Evolutionary conservation across 2,113 vertebrate species (phyloP).

Genomic region (Neodon shergylaensis): DNA sequence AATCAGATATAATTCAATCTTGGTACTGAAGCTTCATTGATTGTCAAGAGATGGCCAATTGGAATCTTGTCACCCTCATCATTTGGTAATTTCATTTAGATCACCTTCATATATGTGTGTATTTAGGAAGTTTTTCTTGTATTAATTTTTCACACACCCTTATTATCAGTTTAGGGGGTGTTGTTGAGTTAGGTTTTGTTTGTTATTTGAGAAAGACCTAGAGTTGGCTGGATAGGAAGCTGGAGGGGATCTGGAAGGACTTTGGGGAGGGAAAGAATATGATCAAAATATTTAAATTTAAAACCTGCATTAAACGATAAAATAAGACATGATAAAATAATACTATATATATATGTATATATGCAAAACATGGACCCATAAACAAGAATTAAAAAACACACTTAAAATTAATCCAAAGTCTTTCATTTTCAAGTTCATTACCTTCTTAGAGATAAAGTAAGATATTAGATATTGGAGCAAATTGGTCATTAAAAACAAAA

Average conservation of each 20-base stretch:
- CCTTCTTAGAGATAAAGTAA: not conserved
- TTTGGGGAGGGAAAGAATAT: not conserved
- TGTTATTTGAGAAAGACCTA: not conserved
- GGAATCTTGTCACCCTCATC: too few species aligned
- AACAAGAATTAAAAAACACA: not conserved
- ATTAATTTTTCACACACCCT: too few species aligned
- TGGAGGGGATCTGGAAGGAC: not conserved
- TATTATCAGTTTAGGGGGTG: not conserved
- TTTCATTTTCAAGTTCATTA: conserved; percentile 11
- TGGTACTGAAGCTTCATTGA: too few species aligned
- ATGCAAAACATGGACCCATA: not conserved
- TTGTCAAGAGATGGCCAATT: too few species aligned
- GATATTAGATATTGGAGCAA: not conserved
- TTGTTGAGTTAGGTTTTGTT: not conserved
- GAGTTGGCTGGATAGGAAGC: not conserved
- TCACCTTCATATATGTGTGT: too few species aligned
- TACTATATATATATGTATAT: not conserved
- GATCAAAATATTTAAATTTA: not conserved
- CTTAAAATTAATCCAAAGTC: not conserved
- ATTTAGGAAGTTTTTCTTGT: too few species aligned
- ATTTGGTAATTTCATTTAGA: too few species aligned
- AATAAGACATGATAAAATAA: not conserved
- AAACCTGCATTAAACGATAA: not conserved
- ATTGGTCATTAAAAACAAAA: not conserved
- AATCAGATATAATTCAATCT: too few species aligned